Evolutionary conservation across 2,888 invertebrate species (phyloP).

Genomic region (Caenorhabditis sulstoni): DNA sequence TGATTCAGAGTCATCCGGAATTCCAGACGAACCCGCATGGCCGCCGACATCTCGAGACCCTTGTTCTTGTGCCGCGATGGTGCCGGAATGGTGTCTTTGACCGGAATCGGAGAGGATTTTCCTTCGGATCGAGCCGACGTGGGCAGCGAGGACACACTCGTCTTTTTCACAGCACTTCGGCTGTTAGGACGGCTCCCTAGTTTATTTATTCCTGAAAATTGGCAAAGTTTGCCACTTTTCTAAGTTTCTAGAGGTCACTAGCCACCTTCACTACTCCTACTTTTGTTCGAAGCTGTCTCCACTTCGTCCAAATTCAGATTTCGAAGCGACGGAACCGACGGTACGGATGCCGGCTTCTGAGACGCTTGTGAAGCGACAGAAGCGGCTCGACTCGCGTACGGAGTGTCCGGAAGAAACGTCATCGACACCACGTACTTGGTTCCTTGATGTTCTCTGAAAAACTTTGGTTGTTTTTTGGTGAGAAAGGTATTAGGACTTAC

Average conservation of each 20-base stretch:
- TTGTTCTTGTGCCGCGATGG: conserved; percentile 65
- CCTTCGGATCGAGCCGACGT: conserved; percentile 66
- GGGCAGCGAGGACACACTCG: conserved; percentile 53
- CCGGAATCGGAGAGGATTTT: conserved; percentile 71
- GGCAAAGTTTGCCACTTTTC: not conserved
- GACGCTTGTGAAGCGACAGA: conserved; percentile 10
- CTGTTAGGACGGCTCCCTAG: conserved; percentile 39
- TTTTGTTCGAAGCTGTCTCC: conserved; percentile 42
- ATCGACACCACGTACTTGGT: conserved; percentile 45
- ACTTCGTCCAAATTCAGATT: conserved; percentile 24
- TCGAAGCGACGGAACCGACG: conserved; percentile 13
- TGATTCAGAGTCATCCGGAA: not conserved
- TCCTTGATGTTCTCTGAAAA: conserved; percentile 43
- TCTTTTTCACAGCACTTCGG: conserved; percentile 32
- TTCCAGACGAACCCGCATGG: conserved; percentile 60
- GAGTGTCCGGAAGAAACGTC: conserved; percentile 50
- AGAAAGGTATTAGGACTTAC: conserved; percentile 34
- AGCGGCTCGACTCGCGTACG: conserved; percentile 28
- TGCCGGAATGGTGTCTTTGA: conserved; percentile 60
- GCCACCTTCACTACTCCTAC: conserved; percentile 56
- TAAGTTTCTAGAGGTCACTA: conserved; percentile 6
- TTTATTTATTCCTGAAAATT: conserved; percentile 34
- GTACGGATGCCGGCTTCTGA: no score
- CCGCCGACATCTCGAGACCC: conserved; percentile 69
- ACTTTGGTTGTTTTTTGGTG: no score